These are phyloP conservation scores for Tachina lurida DNA, from an alignment of 2,888 invertebrate species.

Conservation along the genomic window DNA sequence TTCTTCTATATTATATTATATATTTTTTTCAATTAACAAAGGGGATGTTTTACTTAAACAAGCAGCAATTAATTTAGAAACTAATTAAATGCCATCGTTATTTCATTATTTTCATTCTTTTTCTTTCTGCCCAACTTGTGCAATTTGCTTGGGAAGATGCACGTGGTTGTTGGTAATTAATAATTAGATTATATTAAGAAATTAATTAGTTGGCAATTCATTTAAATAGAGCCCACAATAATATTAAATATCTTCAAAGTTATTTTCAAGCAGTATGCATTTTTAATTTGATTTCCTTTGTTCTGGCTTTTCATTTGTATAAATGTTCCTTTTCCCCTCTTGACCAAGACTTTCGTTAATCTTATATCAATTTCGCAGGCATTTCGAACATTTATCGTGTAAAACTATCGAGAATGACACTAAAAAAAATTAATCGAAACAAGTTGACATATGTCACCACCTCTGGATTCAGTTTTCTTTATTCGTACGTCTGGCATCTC, in stretches of 20 bases:
- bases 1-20: conserved; percentile 10
- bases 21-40: conserved; percentile 55
- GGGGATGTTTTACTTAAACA: conserved; percentile 12
- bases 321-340: too few species aligned
- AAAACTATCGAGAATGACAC: too few species aligned
- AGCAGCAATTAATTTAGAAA: conserved; percentile 62
- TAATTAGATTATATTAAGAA: conserved; percentile 38
- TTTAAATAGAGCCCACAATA: conserved; percentile 45
- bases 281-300: too few species aligned
- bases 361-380: too few species aligned
- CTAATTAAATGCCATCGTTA: conserved; percentile 57
- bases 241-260: conserved; percentile 1
- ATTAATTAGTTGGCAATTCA: conserved; percentile 39
- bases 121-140: conserved; percentile 15
- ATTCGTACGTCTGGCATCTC: too few species aligned
- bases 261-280: neutral
- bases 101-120: conserved; percentile 7
- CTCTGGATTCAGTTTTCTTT: too few species aligned
- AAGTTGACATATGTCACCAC: too few species aligned
- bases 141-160: conserved; percentile 43
- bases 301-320: too few species aligned
- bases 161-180: conserved; percentile 45
- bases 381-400: too few species aligned
- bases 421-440: too few species aligned
- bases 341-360: too few species aligned